These are phyloP conservation scores for Python bivittatus DNA, from an alignment of 2,113 vertebrate species.

Conservation along the genomic window DNA sequence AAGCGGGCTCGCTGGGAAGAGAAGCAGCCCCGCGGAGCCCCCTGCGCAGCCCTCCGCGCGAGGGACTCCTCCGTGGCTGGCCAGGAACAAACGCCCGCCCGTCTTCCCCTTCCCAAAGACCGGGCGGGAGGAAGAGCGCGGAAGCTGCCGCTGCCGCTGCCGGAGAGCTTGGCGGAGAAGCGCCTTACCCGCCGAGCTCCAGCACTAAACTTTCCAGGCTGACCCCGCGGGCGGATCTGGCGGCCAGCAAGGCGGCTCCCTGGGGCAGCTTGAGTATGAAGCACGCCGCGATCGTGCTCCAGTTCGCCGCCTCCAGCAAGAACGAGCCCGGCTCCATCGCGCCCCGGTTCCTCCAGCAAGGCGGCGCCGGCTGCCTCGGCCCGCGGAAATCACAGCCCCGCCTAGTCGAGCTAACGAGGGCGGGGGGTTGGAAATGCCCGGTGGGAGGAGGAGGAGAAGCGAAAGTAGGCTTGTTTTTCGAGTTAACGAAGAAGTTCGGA, in stretches of 20 bases:
- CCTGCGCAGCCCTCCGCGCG: background rate
- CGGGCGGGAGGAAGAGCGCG: background rate
- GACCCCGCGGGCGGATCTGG: conserved; percentile 78
- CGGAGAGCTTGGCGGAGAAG: background rate
- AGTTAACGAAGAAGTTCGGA: background rate
- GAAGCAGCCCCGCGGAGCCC: background rate
- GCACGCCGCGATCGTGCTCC: conserved; percentile 84
- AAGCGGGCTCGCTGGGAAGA: background rate
- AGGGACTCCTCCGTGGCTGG: background rate
- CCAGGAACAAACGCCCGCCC: too few species aligned
- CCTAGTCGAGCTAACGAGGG: background rate
- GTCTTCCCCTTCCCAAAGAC: background rate
- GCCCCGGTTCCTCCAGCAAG: background rate
- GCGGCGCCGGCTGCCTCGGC: too few species aligned
- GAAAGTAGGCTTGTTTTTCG: background rate
- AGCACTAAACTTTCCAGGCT: conserved; percentile 85
- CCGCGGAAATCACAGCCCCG: background rate
- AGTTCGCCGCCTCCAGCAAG: conserved; percentile 68
- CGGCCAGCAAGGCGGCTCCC: conserved; percentile 78
- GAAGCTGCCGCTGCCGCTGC: background rate
- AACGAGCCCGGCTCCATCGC: conserved; percentile 33
- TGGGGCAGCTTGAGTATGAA: conserved; percentile 91
- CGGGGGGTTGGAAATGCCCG: background rate
- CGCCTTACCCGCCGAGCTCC: conserved; percentile 84
- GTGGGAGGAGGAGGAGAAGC: background rate